A percentile compares a stretch with the other conserved stretches of the same genome.
These are phyloP conservation scores for Drosophila trapezifrons DNA, from an alignment of 1,140 invertebrate species.

Conservation along the genomic window DNA sequence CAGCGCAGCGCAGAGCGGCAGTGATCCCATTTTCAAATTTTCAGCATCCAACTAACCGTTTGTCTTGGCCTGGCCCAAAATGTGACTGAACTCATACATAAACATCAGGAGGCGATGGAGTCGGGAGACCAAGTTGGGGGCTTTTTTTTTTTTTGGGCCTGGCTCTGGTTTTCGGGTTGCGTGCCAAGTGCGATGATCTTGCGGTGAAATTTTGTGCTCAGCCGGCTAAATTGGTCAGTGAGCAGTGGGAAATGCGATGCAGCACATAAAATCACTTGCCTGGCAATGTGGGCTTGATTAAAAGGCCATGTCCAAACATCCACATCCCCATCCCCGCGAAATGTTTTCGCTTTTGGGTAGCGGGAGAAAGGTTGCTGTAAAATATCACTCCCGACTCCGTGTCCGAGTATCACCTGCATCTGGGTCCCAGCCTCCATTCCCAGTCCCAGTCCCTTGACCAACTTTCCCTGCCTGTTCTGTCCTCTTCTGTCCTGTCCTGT, in stretches of 20 bases:
- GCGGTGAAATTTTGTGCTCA: conserved; percentile 83
- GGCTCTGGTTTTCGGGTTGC: conserved; percentile 70
- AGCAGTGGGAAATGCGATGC: conserved; percentile 66
- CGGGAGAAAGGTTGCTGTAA: conserved; percentile 71
- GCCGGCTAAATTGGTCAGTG: conserved; percentile 81
- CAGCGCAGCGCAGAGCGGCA: conserved; percentile 60
- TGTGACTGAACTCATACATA: conserved; percentile 75
- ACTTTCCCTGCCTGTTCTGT: conserved; percentile 58
- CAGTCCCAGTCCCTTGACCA: conserved; percentile 49
- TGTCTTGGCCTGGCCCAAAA: conserved; percentile 61
- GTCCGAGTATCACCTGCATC: conserved; percentile 62
- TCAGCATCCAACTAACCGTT: conserved; percentile 68
- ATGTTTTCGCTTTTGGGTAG: conserved; percentile 58
- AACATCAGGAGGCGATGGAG: conserved; percentile 55
- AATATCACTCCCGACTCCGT: conserved; percentile 68
- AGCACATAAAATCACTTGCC: conserved; percentile 73
- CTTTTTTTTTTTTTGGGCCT: conserved; percentile 56
- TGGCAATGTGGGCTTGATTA: conserved; percentile 78
- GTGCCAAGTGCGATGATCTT: conserved; percentile 83
- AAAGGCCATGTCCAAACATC: conserved; percentile 64
- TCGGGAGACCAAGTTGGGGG: conserved; percentile 43
- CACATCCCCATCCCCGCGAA: conserved; percentile 27
- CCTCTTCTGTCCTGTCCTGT: conserved; percentile 13
- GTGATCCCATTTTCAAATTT: conserved; percentile 65
- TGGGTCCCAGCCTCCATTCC: conserved; percentile 12